phyloP scores from a whole-genome alignment of 2,797 vertebrate species.

The Molossus molossus region DNA sequence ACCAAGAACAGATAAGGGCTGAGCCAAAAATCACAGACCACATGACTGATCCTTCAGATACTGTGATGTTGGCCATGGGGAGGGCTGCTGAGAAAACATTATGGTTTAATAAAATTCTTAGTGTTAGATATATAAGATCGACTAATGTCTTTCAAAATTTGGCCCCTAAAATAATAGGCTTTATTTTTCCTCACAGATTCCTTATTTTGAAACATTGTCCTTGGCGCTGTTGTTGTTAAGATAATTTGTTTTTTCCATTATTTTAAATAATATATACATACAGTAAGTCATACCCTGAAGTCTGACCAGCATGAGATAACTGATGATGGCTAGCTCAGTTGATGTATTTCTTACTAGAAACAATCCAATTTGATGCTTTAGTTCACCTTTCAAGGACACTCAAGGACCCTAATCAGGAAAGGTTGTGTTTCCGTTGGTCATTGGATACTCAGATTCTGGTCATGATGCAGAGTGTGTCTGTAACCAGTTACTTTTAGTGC shows the following conservation, averaged over 20 bases:
- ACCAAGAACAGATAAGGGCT: not conserved
- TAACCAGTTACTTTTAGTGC: constrained; percentile 5
- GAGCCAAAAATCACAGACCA: not conserved
- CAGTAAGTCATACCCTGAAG: not conserved
- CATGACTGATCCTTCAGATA: not conserved
- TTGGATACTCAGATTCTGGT: not conserved
- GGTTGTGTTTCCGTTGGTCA: not conserved
- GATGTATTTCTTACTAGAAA: constrained; percentile 15
- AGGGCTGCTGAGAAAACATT: not conserved
- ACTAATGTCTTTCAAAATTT: not conserved
- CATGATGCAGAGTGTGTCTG: not conserved
- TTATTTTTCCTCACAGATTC: not conserved
- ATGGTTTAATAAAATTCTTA: not conserved
- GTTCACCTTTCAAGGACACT: not conserved
- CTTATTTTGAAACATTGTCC: constrained; percentile 51
- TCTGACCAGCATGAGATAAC: constrained; percentile 29
- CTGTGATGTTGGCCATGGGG: not conserved
- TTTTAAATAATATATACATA: not conserved
- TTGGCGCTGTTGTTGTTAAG: constrained; percentile 13
- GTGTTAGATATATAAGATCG: not conserved
- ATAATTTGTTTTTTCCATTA: constrained; percentile 25
- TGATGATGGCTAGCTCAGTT: not conserved
- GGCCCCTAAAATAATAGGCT: not conserved
- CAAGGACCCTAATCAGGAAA: not conserved
- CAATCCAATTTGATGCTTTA: constrained; percentile 46